phyloP scores from a whole-genome alignment of 2,888 invertebrate species.

The Cepaea hortensis region DNA sequence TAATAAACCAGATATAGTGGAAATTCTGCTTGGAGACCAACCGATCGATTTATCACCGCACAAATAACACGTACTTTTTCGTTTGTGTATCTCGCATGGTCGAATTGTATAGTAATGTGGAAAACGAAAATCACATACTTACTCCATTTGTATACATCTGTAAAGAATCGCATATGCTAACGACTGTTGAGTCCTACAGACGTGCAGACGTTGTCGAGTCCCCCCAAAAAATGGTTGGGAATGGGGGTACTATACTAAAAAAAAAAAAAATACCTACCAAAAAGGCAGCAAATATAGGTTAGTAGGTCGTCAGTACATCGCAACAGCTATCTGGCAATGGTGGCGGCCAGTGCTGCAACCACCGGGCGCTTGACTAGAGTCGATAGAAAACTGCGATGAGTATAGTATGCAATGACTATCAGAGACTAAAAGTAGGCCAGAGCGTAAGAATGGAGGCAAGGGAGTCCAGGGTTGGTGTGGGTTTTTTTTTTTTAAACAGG shows the following conservation, averaged over 20 bases:
- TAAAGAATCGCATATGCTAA: background rate
- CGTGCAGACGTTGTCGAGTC: too few species aligned
- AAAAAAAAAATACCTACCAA: conserved; percentile 28
- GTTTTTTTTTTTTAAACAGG: background rate
- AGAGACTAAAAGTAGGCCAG: background rate
- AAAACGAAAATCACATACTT: background rate
- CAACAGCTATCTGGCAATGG: background rate
- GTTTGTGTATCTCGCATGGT: background rate
- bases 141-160: background rate
- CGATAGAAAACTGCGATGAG: background rate
- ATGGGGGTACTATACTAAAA: background rate
- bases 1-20: too few species aligned
- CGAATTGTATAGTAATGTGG: background rate
- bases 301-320: conserved; percentile 29
- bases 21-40: too few species aligned
- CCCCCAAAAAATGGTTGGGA: too few species aligned
- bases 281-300: conserved; percentile 23
- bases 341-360: conserved; percentile 10
- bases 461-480: background rate
- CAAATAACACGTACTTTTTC: background rate
- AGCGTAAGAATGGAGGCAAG: background rate
- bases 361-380: background rate
- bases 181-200: background rate
- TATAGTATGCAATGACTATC: background rate
- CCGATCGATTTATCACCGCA: background rate